phyloP scores from a whole-genome alignment of 2,113 vertebrate species.

The Bos taurus region DNA sequence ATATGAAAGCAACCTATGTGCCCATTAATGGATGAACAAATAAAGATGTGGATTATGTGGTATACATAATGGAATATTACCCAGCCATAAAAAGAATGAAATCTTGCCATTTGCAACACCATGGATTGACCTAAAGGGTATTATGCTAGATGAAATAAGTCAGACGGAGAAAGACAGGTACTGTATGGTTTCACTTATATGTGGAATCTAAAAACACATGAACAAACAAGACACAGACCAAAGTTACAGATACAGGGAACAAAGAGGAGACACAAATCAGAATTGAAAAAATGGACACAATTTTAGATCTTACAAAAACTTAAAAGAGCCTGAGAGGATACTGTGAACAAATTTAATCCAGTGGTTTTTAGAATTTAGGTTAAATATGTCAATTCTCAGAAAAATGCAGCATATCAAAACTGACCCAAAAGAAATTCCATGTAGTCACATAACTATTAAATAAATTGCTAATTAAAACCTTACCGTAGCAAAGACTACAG shows the following conservation, averaged over 20 bases:
- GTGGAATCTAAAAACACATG: background rate
- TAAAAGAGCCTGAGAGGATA: background rate
- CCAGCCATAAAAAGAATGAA: background rate
- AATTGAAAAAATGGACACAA: background rate
- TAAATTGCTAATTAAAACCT: background rate
- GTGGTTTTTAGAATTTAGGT: background rate
- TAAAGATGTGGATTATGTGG: background rate
- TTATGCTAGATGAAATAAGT: background rate
- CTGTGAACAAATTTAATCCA: background rate
- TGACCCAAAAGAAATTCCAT: background rate
- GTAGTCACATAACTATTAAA: background rate
- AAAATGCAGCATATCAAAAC: background rate
- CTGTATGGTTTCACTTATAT: background rate
- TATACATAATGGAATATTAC: background rate
- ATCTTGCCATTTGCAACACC: background rate
- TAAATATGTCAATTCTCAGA: background rate
- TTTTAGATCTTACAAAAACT: background rate
- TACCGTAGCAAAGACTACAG: background rate
- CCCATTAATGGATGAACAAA: background rate
- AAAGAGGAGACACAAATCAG: background rate
- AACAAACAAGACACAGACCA: background rate
- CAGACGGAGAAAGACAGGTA: background rate
- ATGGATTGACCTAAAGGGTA: background rate
- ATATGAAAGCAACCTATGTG: background rate
- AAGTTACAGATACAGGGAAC: background rate